A percentile compares a stretch with the other conserved stretches of the same genome.
Evolutionary conservation across 1,140 invertebrate species (phyloP).

Genomic region (Drosophila fuyamai): DNA sequence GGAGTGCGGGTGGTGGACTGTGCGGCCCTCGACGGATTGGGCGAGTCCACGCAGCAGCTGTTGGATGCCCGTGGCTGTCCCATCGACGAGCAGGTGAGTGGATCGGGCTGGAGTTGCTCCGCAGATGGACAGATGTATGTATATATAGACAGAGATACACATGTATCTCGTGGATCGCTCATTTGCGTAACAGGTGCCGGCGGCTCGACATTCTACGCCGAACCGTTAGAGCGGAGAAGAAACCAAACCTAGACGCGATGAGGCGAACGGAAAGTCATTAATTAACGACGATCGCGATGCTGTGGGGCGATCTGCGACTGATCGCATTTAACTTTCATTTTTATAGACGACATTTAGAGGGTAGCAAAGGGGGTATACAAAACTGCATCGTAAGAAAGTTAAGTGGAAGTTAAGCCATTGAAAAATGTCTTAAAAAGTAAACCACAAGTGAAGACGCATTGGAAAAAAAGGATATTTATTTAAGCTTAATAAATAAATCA

Average conservation of each 20-base stretch:
- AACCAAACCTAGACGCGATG: slow-evolving; percentile 21
- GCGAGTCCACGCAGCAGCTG: slow-evolving; percentile 89
- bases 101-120: neutral
- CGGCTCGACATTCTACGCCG: slow-evolving; percentile 36
- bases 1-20: slow-evolving; percentile 90
- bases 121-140: no score
- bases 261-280: slow-evolving; percentile 53
- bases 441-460: no score
- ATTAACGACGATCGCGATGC: slow-evolving; percentile 42
- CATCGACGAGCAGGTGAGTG: slow-evolving; percentile 87
- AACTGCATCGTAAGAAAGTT: neutral
- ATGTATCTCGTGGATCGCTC: neutral
- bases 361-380: slow-evolving; percentile 12
- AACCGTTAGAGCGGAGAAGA: slow-evolving; percentile 15
- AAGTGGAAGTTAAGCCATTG: no score
- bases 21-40: slow-evolving; percentile 90
- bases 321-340: slow-evolving; percentile 63
- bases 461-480: no score
- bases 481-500: no score
- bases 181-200: slow-evolving; percentile 54
- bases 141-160: neutral
- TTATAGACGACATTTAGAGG: slow-evolving; percentile 31
- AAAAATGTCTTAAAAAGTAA: neutral
- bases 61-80: slow-evolving; percentile 90
- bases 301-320: slow-evolving; percentile 38